Base-by-base conservation (phyloP, 1,140 invertebrate species). In the Atta colombica region DNA sequence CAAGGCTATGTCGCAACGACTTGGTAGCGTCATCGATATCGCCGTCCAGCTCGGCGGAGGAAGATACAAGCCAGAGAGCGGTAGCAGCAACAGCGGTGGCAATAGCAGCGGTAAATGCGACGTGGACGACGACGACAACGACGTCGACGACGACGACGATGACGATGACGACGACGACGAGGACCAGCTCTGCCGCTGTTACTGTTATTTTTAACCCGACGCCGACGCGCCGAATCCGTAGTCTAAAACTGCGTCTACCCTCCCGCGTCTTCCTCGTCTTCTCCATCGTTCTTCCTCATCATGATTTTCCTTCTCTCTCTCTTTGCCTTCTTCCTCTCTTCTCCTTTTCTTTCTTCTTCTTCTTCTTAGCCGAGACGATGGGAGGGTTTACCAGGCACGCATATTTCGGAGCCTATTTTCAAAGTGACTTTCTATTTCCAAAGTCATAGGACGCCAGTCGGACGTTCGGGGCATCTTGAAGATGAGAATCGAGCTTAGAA, bases 131-230 rank as follows among this genome's bases (percentile, higher is more conserved):
- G 87, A 89, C 5, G 55, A 10, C n/a, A n/a, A 10, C n/a, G 55
- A 58, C n/a, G 58, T 53, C 77, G 75, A 88, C 66, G 85, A 85
- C 45, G 53, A 49, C 75, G 85, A 85, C 45, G 87, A 89, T 0
- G 55, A 58, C 55, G 55, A 21, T 6, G 55, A 28, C 55, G 55
- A 21, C n/a, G 55, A 58, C n/a, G 58, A 61, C 77, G 75, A 88
- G 60, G 75, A 87, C 75, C 88, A 85, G 89, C 88, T 88, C 88
- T 87, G 85, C 80, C 68, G 92, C 92, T 93, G 91, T 94, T 91
- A 94, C 93, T 94, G 94, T 95, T 95, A 95, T 95, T 95, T 95
- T 95, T 95, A 95, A 95, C 94, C 92, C 93, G 92, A 94, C 94
- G 93, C 93, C 93, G 94, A 94, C 93, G 93, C 94, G 94, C 89